Percentiles rank a stretch among this genome's conserved stretches.
phyloP scores from a whole-genome alignment of 2,797 vertebrate genomes.

The Rhynchotus rufescens region DNA sequence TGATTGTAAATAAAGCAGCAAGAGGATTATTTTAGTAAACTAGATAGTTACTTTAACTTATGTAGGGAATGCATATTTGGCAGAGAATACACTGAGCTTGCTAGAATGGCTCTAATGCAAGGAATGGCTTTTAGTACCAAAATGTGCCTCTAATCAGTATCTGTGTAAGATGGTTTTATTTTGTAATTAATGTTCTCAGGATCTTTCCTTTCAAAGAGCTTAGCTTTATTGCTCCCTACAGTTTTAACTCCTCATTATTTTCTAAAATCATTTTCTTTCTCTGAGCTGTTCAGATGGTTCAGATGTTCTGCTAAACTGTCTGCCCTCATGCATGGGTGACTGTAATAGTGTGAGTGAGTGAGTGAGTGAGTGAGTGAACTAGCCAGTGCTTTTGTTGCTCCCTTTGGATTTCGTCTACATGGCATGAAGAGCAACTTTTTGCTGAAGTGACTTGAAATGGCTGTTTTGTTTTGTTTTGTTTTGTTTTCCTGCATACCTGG shows the following conservation, averaged over 20 bases:
- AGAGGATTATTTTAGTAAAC: slow-evolving; percentile 13
- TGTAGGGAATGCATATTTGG: neutral
- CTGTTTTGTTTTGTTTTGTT: neutral
- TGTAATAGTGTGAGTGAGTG: neutral
- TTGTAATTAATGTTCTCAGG: neutral
- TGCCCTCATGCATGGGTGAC: neutral
- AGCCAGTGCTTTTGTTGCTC: neutral
- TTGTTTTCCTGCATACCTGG: neutral
- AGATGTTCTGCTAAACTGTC: neutral
- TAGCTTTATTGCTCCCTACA: neutral
- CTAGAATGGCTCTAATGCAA: slow-evolving; percentile 29
- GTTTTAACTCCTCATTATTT: neutral
- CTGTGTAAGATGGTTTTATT: neutral
- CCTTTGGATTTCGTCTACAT: neutral
- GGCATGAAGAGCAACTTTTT: neutral
- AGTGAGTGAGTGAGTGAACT: neutral
- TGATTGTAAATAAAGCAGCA: slow-evolving; percentile 7
- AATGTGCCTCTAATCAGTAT: neutral
- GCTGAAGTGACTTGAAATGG: neutral
- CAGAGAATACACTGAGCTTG: neutral
- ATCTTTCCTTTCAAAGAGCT: neutral
- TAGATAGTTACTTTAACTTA: neutral
- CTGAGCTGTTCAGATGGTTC: neutral
- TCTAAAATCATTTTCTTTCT: neutral
- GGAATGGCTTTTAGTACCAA: slow-evolving; percentile 33